Base-by-base conservation (phyloP, 2,797 vertebrate species). In the Uromys caudimaculatus region DNA sequence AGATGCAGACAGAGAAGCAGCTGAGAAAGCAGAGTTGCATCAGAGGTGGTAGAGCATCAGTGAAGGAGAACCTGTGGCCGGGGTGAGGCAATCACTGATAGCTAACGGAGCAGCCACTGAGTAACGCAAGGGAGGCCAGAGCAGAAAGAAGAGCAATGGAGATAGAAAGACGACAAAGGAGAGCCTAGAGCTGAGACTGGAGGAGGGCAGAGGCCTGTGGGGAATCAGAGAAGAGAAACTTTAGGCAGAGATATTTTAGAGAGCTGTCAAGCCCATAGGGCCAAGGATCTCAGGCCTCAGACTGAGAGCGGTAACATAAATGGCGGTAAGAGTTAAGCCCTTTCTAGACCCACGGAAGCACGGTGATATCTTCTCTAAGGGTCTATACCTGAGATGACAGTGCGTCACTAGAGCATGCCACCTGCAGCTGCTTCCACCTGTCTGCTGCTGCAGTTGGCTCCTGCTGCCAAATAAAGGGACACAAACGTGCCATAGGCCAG, bases 1-100 rank as follows among this genome's bases (percentile, higher is more conserved):
- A 16, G 24, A 11, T 52, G 35, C 62, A 24, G 41, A 86, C 21
- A 86, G 35, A 69, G 84, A 69, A 24, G 47, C 2, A 1, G 41
- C 17, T 3, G 41, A 64, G 44, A 6, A 6, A 5, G 27, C 6
- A 52, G 44, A 52, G 21, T 3, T 1, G 12, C 0, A 2, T 8
- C 47, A 14, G 62, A n/a, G 84, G 64, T 14, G 1, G 11, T 19
- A 14, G 83, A 69, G 1, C 2, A 2, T 3, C 11, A 24, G 64
- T 16, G 32, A 11, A 52, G 84, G 47, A 67, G 10, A 47, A 27
- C 32, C 64, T 86, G 64, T n/a, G 47, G 13, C n/a, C 8, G 19
- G 47, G 44, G 3, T 2, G 23, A 54, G 47, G 23, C 19, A 16
- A 3, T 38, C 84, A 6, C 64, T 47, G 58, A 32, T 17, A 62